Percentiles rank a stretch among this genome's conserved stretches.
Evolutionary conservation across 2,797 vertebrate genomes (phyloP).

Genomic region (Helostoma temminkii): DNA sequence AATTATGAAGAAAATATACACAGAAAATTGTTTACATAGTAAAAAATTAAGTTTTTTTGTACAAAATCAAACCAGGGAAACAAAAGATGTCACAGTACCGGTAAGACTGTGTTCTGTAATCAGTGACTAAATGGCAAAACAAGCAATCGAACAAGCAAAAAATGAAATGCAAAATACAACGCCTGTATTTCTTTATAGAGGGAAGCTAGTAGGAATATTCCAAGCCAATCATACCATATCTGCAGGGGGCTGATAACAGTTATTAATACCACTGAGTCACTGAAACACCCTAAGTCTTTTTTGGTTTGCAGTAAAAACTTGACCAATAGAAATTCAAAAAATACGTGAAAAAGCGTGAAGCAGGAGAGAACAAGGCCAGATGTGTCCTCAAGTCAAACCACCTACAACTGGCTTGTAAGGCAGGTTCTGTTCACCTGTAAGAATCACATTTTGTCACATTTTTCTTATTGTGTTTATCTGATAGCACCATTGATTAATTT

Average conservation of each 20-base stretch:
- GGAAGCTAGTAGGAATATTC: not conserved
- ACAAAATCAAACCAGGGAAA: not conserved
- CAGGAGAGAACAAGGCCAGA: not conserved
- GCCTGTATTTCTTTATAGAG: slow-evolving; percentile 1
- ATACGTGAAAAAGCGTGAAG: not conserved
- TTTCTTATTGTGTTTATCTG: not conserved
- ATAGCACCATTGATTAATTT: not conserved
- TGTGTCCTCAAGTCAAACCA: not conserved
- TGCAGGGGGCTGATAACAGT: slow-evolving; percentile 4
- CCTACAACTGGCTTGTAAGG: not conserved
- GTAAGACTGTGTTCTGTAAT: not conserved
- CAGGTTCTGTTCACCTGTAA: not conserved
- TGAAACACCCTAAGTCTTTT: not conserved
- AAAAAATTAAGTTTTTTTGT: not conserved
- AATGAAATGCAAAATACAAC: not conserved
- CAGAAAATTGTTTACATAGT: not conserved
- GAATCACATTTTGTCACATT: not conserved
- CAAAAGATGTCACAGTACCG: slow-evolving; percentile 7
- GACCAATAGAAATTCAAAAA: not conserved
- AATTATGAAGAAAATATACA: not conserved
- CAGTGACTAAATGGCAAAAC: not conserved
- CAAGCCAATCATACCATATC: not conserved
- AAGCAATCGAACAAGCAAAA: not conserved
- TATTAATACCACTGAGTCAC: slow-evolving; percentile 11
- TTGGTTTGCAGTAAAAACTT: not conserved